Conservation (phyloP, 1,140 invertebrate species). For the Pseudomyrmex cubaensis region DNA sequence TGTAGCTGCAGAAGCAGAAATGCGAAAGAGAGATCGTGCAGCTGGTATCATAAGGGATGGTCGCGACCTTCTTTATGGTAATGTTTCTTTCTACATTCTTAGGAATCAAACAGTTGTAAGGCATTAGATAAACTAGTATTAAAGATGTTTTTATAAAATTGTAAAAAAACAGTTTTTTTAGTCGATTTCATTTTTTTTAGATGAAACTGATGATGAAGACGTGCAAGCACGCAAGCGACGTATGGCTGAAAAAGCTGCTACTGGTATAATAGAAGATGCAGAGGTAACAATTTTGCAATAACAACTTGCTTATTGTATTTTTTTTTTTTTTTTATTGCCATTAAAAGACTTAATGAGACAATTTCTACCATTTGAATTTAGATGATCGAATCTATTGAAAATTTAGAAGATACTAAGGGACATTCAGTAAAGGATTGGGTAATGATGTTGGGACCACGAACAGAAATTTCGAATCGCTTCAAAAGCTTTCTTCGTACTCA, state of each 20-base stretch:
- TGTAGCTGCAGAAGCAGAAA: slow-evolving; percentile 93
- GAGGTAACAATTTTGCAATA: slow-evolving; percentile 84
- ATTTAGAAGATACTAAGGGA: slow-evolving; percentile 98
- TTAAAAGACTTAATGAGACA: slow-evolving; percentile 18
- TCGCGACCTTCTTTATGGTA: slow-evolving; percentile 91
- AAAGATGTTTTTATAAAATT: slow-evolving; percentile 29
- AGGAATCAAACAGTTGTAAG: neutral
- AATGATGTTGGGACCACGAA: slow-evolving; percentile 96
- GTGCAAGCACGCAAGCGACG: slow-evolving; percentile 91
- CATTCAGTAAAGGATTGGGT: slow-evolving; percentile 98
- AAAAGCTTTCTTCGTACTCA: slow-evolving; percentile 97
- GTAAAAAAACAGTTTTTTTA: slow-evolving; percentile 21
- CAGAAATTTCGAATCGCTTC: slow-evolving; percentile 98
- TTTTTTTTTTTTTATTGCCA: neutral
- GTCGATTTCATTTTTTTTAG: slow-evolving; percentile 70
- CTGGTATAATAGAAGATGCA: slow-evolving; percentile 91
- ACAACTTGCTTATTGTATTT: neutral
- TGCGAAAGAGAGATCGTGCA: slow-evolving; percentile 94
- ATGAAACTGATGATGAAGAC: slow-evolving; percentile 87
- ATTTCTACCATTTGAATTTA: slow-evolving; percentile 76
- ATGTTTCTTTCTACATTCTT: neutral
- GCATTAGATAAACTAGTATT: too few species aligned
- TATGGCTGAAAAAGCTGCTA: slow-evolving; percentile 93
- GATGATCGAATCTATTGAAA: slow-evolving; percentile 98
- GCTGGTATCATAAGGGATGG: slow-evolving; percentile 93